Evolutionary conservation across 2,888 invertebrate species (phyloP).

Genomic region (Colletes collaris): DNA sequence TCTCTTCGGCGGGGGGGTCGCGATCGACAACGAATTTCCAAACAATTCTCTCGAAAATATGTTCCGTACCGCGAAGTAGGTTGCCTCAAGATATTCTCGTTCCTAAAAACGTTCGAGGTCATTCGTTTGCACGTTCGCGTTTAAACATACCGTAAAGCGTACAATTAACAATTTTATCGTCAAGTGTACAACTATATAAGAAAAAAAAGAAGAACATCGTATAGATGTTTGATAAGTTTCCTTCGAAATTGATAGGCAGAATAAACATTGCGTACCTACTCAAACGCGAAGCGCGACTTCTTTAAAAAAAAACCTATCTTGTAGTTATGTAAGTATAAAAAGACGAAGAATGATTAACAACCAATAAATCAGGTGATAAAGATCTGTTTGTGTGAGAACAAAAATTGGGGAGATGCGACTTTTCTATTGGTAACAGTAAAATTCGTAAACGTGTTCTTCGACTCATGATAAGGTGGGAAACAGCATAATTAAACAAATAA

Average conservation of each 20-base stretch:
- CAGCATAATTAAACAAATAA: too few relatives aligned
- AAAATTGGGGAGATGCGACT: too few relatives aligned
- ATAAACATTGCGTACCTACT: too few relatives aligned
- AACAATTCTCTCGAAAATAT: constrained; percentile 19
- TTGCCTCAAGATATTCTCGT: neutral
- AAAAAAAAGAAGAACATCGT: neutral
- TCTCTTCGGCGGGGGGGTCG: constrained; percentile 32
- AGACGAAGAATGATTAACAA: too few relatives aligned
- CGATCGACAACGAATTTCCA: constrained; percentile 23
- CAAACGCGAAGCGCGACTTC: too few relatives aligned
- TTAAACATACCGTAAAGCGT: neutral
- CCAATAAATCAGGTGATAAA: too few relatives aligned
- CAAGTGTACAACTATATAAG: neutral
- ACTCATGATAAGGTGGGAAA: too few relatives aligned
- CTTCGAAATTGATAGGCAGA: constrained; percentile 7
- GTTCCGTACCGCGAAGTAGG: constrained; percentile 5
- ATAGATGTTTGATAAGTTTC: neutral
- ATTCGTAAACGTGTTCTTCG: too few relatives aligned
- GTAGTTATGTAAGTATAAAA: too few relatives aligned
- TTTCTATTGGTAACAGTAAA: too few relatives aligned
- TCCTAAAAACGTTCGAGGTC: neutral
- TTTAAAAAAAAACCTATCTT: too few relatives aligned
- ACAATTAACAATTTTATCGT: neutral
- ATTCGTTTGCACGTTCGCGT: neutral
- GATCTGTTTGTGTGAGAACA: too few relatives aligned